Evolutionary conservation across 2,113 vertebrate species (phyloP).

Genomic region (Rutilus rutilus): DNA sequence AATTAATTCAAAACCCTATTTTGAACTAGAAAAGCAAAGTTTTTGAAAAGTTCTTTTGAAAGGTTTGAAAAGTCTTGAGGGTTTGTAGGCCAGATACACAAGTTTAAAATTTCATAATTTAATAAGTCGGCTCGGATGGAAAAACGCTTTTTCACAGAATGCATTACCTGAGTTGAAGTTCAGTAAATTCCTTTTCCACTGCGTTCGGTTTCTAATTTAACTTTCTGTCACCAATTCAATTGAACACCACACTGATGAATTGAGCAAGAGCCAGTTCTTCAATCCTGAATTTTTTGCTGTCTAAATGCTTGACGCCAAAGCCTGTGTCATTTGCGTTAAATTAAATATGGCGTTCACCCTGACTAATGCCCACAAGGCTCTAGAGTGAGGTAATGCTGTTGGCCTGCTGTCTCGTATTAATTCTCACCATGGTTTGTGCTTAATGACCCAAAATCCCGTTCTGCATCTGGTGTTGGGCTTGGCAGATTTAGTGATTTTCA

Average conservation of each 20-base stretch:
- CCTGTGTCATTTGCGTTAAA: not conserved
- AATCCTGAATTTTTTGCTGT: not conserved
- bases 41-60: not conserved
- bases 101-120: too few species aligned
- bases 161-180: not conserved
- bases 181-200: not conserved
- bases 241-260: not conserved
- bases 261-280: not conserved
- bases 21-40: not conserved
- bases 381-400: not conserved
- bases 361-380: not conserved
- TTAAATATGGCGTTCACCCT: not conserved
- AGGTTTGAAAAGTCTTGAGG: not conserved
- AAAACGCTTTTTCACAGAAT: not conserved
- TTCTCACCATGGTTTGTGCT: not conserved
- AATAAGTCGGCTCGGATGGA: too few species aligned
- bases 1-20: too few species aligned
- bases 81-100: too few species aligned
- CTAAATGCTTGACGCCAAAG: not conserved
- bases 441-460: not conserved
- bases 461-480: not conserved
- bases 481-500: not conserved
- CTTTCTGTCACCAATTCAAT: not conserved
- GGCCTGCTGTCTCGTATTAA: not conserved
- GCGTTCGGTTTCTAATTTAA: not conserved